Percentiles rank a stretch among this genome's conserved stretches.
Evolutionary conservation across 1,140 invertebrate genomes (phyloP).

Genomic region (Dermatophagoides farinae): DNA sequence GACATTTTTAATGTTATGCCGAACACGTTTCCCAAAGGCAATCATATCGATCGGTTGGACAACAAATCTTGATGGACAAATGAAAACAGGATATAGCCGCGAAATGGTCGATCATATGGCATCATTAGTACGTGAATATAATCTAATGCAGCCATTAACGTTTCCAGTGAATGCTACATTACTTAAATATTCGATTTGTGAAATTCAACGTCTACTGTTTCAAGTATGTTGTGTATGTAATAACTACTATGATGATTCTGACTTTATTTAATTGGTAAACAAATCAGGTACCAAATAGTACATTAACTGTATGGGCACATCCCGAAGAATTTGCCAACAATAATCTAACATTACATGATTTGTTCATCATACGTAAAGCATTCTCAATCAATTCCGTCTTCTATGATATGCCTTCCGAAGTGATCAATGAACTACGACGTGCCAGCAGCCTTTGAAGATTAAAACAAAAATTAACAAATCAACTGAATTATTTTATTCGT

Average conservation of each 20-base stretch:
- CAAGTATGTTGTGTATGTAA: slow-evolving; percentile 13
- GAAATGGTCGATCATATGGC: slow-evolving; percentile 50
- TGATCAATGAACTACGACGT: slow-evolving; percentile 1
- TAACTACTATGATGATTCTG: background rate
- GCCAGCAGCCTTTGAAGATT: background rate
- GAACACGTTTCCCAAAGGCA: slow-evolving; percentile 37
- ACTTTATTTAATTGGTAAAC: background rate
- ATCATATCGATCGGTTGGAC: slow-evolving; percentile 72
- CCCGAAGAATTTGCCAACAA: slow-evolving; percentile 15
- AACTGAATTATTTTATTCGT: background rate
- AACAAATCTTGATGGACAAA: slow-evolving; percentile 32
- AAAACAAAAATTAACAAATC: too few relatives aligned
- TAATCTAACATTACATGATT: slow-evolving; percentile 17
- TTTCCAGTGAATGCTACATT: slow-evolving; percentile 57
- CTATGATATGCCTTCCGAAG: slow-evolving; percentile 17
- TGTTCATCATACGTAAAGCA: slow-evolving; percentile 17
- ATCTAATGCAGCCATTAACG: slow-evolving; percentile 43
- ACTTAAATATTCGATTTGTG: slow-evolving; percentile 37
- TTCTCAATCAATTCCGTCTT: slow-evolving; percentile 18
- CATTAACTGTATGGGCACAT: slow-evolving; percentile 17
- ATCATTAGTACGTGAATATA: slow-evolving; percentile 33
- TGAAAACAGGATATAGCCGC: slow-evolving; percentile 33
- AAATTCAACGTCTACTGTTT: slow-evolving; percentile 21
- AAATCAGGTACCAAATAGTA: slow-evolving; percentile 22
- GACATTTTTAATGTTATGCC: slow-evolving; percentile 37